A percentile compares a stretch with the other conserved stretches of the same genome.
Conservation (phyloP, 2,888 invertebrate species). For the Philereme vetulata region DNA sequence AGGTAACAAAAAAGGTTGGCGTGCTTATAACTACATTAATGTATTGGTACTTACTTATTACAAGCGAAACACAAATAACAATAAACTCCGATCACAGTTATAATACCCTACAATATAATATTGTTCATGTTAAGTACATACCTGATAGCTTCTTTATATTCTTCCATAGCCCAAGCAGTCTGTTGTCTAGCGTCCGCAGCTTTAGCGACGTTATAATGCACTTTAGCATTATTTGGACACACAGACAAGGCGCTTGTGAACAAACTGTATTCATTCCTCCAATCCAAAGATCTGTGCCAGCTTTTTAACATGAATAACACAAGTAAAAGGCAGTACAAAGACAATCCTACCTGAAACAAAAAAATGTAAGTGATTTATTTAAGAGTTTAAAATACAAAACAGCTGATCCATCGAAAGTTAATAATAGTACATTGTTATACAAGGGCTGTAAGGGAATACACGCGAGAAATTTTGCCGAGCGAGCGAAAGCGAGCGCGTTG, state of each 20-base stretch:
- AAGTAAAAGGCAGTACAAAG: conserved; percentile 48
- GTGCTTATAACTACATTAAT: too few relatives aligned
- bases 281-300: conserved; percentile 88
- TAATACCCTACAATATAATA: too few relatives aligned
- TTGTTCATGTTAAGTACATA: conserved; percentile 49
- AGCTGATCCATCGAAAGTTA: too few relatives aligned
- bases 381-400: too few relatives aligned
- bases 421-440: too few relatives aligned
- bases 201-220: conserved; percentile 96
- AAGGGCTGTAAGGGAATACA: too few relatives aligned
- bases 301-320: conserved; percentile 68
- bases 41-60: too few relatives aligned
- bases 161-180: conserved; percentile 86
- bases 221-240: conserved; percentile 97
- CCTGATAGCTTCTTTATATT: conserved; percentile 91
- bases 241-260: conserved; percentile 92
- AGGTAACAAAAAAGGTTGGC: too few relatives aligned
- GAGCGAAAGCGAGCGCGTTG: too few relatives aligned
- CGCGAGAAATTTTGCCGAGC: too few relatives aligned
- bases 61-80: too few relatives aligned
- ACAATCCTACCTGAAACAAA: conserved; percentile 44
- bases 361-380: not conserved
- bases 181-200: conserved; percentile 90
- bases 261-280: conserved; percentile 91
- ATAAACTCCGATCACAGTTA: too few relatives aligned